Evolutionary conservation across 2,797 vertebrate genomes (phyloP), one percentile per base, ranked within the genome.

Genomic region (Enteromius argenteus): DNA sequence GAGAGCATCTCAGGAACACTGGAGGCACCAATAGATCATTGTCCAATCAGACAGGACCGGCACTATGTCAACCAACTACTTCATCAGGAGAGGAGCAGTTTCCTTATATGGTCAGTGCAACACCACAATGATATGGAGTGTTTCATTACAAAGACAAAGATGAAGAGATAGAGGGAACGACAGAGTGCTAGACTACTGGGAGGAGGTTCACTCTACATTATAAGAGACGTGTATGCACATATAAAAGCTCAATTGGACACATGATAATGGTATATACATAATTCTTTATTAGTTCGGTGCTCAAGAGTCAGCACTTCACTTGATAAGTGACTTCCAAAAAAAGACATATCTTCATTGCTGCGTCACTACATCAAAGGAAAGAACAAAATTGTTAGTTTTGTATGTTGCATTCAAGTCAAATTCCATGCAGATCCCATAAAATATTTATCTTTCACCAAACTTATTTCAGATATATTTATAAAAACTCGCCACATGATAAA

Each of bases 251-350:
- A 44, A 44, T 32, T 71, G 30, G 35, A 60, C 32, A 42, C 5
- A 21, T 3, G 15, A 35, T 14, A 7, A 2, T 53, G 13, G 44
- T 32, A 80, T 11, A 60, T 37, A 67, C 17, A 42, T 37, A 30
- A 32, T 37, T 81, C 17, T 89, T 87, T 84, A 83, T 86, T 87
- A 39, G 79, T 80, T 49, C 66, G 58, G 11, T 21, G 56, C 64
- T 85, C 15, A 73, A 71, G 37, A 72, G 68, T 78, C 69, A 79
- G 39, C 81, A 44, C 35, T 72, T 35, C n/a, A 76, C 42, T 83
- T 68, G 11, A 30, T 14, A 66, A 79, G 42, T n/a, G 77, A 30
- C 23, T 37, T 35, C 17, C 13, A 42, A 76, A 66, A 30, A 75
- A 67, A 49, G 60, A 27, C 7, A 39, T 60, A 62, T 76, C 46